Evolutionary conservation across 1,140 invertebrate species (phyloP).

Genomic region (Calliphora vicina): DNA sequence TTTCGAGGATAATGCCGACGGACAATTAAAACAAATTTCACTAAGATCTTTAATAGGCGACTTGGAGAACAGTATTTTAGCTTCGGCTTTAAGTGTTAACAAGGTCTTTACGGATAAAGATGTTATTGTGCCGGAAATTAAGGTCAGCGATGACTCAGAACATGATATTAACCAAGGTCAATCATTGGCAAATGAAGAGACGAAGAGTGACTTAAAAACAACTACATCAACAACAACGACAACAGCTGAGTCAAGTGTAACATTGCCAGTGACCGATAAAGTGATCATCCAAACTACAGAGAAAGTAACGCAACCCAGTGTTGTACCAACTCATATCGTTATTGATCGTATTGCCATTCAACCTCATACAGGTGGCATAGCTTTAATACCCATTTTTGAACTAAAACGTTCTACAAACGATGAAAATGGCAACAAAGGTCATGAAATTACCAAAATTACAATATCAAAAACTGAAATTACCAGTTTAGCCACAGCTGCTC

Average conservation of each 20-base stretch:
- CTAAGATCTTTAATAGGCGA: constrained; percentile 53
- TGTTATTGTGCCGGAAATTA: not conserved
- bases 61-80: constrained; percentile 54
- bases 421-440: constrained; percentile 41
- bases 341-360: constrained; percentile 56
- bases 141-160: not conserved
- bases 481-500: not conserved
- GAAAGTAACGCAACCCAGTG: constrained; percentile 47
- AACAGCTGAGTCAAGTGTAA: not conserved
- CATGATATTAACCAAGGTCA: not conserved
- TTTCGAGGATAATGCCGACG: constrained; percentile 47
- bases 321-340: constrained; percentile 50
- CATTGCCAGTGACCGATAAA: constrained; percentile 11
- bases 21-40: constrained; percentile 53
- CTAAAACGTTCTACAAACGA: constrained; percentile 51
- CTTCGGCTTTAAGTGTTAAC: constrained; percentile 51
- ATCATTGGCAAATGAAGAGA: not conserved
- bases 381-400: constrained; percentile 56
- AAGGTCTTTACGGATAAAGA: constrained; percentile 37
- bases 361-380: constrained; percentile 48
- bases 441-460: constrained; percentile 13
- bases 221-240: not conserved
- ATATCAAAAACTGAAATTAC: constrained; percentile 9
- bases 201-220: not conserved
- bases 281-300: constrained; percentile 54